Evolutionary conservation across 2,888 invertebrate genomes (phyloP), one percentile per base, ranked within the genome.

Genomic region (Adelphocoris suturalis): DNA sequence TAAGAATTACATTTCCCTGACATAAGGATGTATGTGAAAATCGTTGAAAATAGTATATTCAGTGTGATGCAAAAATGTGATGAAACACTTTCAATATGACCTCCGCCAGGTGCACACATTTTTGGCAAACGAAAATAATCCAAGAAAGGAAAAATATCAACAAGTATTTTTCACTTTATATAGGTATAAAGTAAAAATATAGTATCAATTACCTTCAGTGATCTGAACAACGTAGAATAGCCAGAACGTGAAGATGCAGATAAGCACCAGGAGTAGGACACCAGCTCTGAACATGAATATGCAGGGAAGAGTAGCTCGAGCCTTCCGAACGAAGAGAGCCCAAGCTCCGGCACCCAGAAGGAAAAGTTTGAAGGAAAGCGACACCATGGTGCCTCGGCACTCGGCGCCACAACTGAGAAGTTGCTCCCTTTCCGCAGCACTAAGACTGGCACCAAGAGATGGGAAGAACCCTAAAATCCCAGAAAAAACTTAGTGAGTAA

Each of bases 231-330:
- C 96, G 93, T 99, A 99, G 94, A 99, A 99, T 23, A 99, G 94
- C 99, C 99, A 99, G 94, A 98, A 99, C 5, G 99, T 97, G 94
- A 99, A 98, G 91, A 97, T 97, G 93, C 99, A 97, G 16, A 99
- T 96, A 68, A 98, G 96, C 57, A 98, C 96, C 89, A 99, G 95
- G 7, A 97, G 95, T 90, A 99, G 94, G n/a, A 98, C 96, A 92
- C 97, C 96, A 0, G 98, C 97, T 92, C 98, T 95, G 93, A 98
- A 98, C 82, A 99, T 95, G 93, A 97, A 98, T 93, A 99, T 97
- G 91, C 99, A 95, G 0, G 99, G 99, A 94, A 99, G 95, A 19
- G 97, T 97, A 28, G 98, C 97, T 92, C 96, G 96, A 37, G 97
- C 96, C 47, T 96, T 96, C 84, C 98, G 95, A 91, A 98, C 94